Evolutionary conservation across 2,888 invertebrate genomes (phyloP).

Genomic region (Drosophila prostipennis): DNA sequence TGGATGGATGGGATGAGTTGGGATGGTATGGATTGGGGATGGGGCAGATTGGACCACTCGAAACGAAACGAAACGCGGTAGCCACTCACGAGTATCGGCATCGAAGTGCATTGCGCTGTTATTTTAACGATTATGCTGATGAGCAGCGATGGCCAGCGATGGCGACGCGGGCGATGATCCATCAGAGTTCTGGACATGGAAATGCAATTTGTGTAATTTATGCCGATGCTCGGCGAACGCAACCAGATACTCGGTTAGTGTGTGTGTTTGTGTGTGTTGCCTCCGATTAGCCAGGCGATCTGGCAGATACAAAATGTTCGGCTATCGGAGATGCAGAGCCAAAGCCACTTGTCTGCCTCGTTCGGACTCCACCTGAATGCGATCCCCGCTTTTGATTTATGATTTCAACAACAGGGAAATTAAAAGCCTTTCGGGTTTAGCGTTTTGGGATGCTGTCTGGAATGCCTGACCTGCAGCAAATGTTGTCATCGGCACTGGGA

Average conservation of each 20-base stretch:
- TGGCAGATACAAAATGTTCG: constrained; percentile 72
- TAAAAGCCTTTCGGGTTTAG: constrained; percentile 63
- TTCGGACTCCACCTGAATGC: constrained; percentile 12
- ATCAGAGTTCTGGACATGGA: constrained; percentile 78
- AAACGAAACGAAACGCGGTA: constrained; percentile 58
- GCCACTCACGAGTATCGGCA: constrained; percentile 61
- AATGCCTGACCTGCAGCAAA: constrained; percentile 68
- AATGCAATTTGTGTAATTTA: constrained; percentile 82
- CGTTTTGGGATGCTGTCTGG: constrained; percentile 17
- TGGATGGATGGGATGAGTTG: constrained; percentile 24
- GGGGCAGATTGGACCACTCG: constrained; percentile 29
- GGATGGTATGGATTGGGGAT: constrained; percentile 1
- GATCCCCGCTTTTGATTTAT: constrained; percentile 69
- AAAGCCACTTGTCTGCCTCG: constrained; percentile 55
- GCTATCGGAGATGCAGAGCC: constrained; percentile 56
- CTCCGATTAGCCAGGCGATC: constrained; percentile 72
- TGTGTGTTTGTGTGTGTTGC: constrained; percentile 35
- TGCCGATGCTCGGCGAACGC: constrained; percentile 45
- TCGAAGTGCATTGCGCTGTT: constrained; percentile 79
- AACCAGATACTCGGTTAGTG: constrained; percentile 35
- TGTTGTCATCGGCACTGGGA: constrained; percentile 67
- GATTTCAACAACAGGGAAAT: constrained; percentile 71
- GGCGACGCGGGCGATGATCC: constrained; percentile 75
- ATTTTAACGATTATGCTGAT: constrained; percentile 81
- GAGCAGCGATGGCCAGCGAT: constrained; percentile 47